A percentile compares a stretch with the other conserved stretches of the same genome.
These are phyloP conservation scores for Zingel zingel DNA, from an alignment of 2,113 vertebrate genomes.

Conservation along the genomic window DNA sequence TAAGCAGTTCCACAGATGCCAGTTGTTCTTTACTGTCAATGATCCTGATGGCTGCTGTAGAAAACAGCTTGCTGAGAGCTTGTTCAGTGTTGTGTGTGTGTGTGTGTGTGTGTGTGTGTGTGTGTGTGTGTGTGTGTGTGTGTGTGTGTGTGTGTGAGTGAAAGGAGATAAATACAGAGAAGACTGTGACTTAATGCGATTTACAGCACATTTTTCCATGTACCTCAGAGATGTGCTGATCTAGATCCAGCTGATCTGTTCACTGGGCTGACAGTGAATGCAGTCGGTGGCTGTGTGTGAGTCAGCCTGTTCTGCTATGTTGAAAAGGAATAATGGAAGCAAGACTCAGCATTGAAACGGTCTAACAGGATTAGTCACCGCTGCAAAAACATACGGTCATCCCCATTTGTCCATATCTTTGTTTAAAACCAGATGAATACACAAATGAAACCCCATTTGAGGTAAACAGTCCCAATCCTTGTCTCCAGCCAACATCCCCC, in stretches of 20 bases:
- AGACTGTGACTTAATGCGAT: slow-evolving; percentile 5
- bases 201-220: slow-evolving; percentile 34
- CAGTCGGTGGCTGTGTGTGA: slow-evolving; percentile 40
- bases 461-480: slow-evolving; percentile 30
- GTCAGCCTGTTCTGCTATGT: slow-evolving; percentile 56
- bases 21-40: slow-evolving; percentile 14
- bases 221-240: slow-evolving; percentile 54
- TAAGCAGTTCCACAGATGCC: slow-evolving; percentile 11
- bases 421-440: slow-evolving; percentile 47
- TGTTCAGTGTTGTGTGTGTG: neutral
- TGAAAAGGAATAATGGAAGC: slow-evolving; percentile 57
- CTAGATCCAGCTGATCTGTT: slow-evolving; percentile 52
- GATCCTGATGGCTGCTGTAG: slow-evolving; percentile 8
- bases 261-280: slow-evolving; percentile 36
- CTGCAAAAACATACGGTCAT: slow-evolving; percentile 37
- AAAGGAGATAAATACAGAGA: too few relatives aligned
- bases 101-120: neutral
- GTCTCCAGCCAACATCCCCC: slow-evolving; percentile 19
- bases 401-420: slow-evolving; percentile 52
- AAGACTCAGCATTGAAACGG: neutral
- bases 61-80: neutral
- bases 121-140: too few relatives aligned
- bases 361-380: slow-evolving; percentile 54
- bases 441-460: slow-evolving; percentile 49
- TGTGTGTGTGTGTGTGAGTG: too few relatives aligned